Base-by-base conservation (phyloP, 1,140 invertebrate species). In the Listronotus bonariensis region DNA sequence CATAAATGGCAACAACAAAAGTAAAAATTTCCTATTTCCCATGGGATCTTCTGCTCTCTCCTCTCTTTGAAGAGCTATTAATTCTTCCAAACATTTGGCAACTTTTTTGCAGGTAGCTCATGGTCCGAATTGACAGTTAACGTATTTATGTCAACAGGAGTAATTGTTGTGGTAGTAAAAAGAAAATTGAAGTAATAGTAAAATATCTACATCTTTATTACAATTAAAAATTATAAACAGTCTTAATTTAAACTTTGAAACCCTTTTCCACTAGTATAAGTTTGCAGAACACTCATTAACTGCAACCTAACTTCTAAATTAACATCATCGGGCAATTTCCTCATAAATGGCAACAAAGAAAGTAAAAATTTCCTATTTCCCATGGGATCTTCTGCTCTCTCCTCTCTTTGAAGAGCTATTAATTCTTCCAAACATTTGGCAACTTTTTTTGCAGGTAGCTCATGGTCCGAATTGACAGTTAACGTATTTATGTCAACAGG, bases 301-400 rank as follows among this genome's bases (percentile, higher is more conserved):
- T 74, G 72, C 48, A 74, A 48, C 34, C 72, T 49, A 12, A 74
- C 72, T 48, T 74, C 70, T 48, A 74, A 59, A 62, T 74, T n/a
- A n/a, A 72, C 67, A 63, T 74, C 70, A 41, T 74, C 70, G 1
- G 72, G 65, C 54, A 74, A 54, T 17, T 69, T 71, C 40, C 68
- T 65, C 68, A 74, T 67, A 38, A 74, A 74, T 3, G 72, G 72
- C 38, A 72, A 51, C 36, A 74, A 45, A 5, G 70, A 72, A 20
- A 74, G 38, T 14, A 74, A 56, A n/a, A 74, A 74, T 38, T 68
- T 72, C 38, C 67, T 70, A 34, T 74, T 74, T 12, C 68, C n/a
- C 70, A 72, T 72, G 7, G 52, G 40, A 61, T 74, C 70, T n/a
- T 74, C 67, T 1, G 11, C 36, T 43, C 36, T 60, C 4, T 74